Evolutionary conservation across 1,140 invertebrate genomes (phyloP), one percentile per base, ranked within the genome.

Genomic region (Zophobas atratus): DNA sequence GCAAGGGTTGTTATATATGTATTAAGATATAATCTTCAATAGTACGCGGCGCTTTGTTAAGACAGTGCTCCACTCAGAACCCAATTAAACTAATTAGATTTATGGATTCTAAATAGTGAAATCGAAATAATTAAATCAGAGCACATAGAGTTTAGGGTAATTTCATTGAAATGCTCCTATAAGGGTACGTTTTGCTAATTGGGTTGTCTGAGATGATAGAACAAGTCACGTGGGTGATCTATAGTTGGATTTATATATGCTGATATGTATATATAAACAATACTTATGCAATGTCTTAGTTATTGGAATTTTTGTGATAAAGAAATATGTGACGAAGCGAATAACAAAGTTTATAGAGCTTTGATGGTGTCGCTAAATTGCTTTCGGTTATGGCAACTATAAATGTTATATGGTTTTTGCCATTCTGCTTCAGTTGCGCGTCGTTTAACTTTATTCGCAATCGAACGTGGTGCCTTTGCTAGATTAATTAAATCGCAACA

Each of bases 11-110:
- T 20, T 20, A 20, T 20, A 20, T 20, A 20, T 20, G 20, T 20
- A 20, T 20, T 20, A 20, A 20, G 20, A 20, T 20, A 20, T 20
- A 20, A 20, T 20, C 20, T 20, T 20, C 20, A 20, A 20, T 20
- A 20, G 20, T 20, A 20, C 20, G 20, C 20, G 20, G 20, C 20
- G 20, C 20, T 20, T 20, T 20, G 20, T 20, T 20, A 20, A 20
- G 20, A 20, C 20, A 20, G 43, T 46, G 43, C 43, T 46, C 3
- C 8, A 8, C 43, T 51, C 6, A 51, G 49, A 6, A 51, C 2
- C 49, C 49, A 51, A 51, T 51, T 4, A 51, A 51, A 6, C 49
- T 51, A 51, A 51, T 51, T 51, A 51, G 49, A 51, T 51, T 51
- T 51, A 51, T 20, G 49, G 49, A 51, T 51, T 20, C 49, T 20